Percentiles rank a stretch among this genome's conserved stretches.
These are phyloP conservation scores for Brachylomia viminalis DNA, from an alignment of 2,888 invertebrate genomes.

Conservation along the genomic window DNA sequence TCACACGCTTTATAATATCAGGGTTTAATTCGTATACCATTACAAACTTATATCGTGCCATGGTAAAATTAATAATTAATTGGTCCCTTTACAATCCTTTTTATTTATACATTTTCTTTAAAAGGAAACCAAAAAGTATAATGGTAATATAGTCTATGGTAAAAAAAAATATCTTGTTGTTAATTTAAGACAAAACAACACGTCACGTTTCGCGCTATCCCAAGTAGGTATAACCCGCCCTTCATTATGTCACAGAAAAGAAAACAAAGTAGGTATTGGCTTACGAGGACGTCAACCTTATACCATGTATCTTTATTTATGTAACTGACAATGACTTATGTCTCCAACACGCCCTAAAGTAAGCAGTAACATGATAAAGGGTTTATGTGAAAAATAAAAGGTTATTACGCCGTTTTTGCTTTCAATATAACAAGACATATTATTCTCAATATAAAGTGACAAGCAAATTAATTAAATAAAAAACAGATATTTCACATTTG, in stretches of 20 bases:
- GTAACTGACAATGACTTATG: conserved; percentile 45
- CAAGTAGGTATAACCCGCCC: conserved; percentile 47
- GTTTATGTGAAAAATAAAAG: background rate
- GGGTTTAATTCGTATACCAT: background rate
- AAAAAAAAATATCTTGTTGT: background rate
- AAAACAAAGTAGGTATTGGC: conserved; percentile 54
- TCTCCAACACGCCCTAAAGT: conserved; percentile 30
- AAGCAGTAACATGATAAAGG: conserved; percentile 26
- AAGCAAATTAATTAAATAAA: conserved; percentile 32
- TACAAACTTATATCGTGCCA: background rate
- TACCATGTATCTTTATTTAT: conserved; percentile 44
- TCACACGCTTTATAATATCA: background rate
- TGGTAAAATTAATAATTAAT: too few relatives aligned
- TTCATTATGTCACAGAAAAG: conserved; percentile 55
- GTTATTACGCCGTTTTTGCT: background rate
- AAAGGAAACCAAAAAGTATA: background rate
- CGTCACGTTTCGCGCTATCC: conserved; percentile 25
- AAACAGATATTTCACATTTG: conserved; percentile 14
- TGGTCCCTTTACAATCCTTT: background rate
- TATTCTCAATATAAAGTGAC: conserved; percentile 1
- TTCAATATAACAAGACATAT: background rate
- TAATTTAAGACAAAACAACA: conserved; percentile 41
- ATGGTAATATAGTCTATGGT: background rate
- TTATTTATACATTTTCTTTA: background rate
- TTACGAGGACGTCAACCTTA: conserved; percentile 61